These are phyloP conservation scores for Eupithecia centaureata DNA, from an alignment of 2,888 invertebrate genomes.

Conservation along the genomic window DNA sequence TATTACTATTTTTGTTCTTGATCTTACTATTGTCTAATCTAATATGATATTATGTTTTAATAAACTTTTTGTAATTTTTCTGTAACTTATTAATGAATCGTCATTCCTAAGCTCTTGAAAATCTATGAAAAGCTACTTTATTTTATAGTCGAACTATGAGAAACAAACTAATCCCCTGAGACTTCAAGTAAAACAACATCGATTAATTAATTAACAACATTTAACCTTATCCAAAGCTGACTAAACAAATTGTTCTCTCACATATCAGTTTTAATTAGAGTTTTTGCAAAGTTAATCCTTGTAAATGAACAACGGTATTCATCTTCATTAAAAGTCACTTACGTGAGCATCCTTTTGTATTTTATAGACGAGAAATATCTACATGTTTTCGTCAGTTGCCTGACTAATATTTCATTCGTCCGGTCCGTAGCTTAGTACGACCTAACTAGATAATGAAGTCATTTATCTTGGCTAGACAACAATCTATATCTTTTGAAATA, in stretches of 20 bases:
- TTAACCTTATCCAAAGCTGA: neutral
- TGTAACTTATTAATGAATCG: neutral
- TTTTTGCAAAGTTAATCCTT: constrained; percentile 77
- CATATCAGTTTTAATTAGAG: constrained; percentile 63
- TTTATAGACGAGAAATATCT: constrained; percentile 74
- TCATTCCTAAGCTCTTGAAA: no score
- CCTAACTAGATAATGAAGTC: neutral
- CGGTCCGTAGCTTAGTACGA: neutral
- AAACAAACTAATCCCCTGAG: neutral
- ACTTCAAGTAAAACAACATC: neutral
- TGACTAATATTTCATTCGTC: constrained; percentile 79
- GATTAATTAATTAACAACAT: neutral
- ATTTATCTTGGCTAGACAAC: neutral
- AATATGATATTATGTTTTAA: neutral
- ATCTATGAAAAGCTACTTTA: neutral
- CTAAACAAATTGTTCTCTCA: constrained; percentile 42
- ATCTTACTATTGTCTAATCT: no score
- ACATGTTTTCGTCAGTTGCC: constrained; percentile 77
- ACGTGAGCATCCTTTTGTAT: constrained; percentile 78
- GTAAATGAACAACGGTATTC: constrained; percentile 80
- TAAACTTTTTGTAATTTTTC: neutral
- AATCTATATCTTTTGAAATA: no score
- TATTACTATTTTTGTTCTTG: no score
- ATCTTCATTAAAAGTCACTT: constrained; percentile 82
- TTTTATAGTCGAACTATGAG: neutral